Base-by-base conservation (phyloP, 2,888 invertebrate genomes). In the Lucinisca nassula region DNA sequence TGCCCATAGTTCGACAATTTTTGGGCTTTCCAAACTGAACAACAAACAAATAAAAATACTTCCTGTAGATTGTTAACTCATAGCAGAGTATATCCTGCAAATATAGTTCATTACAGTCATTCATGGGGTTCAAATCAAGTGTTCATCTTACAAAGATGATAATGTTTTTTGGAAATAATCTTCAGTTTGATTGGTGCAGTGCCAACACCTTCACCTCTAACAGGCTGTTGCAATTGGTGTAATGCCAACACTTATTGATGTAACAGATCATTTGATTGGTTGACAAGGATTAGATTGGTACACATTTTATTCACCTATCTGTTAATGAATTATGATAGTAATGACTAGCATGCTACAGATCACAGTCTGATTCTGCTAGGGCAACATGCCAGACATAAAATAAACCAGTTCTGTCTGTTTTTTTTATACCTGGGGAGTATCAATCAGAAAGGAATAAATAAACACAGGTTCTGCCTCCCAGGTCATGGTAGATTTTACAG, bases 261-360 rank as follows among this genome's bases (percentile, higher is more conserved):
- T 74, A 38, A 74, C 40, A 74, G 45, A 17, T 49, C 74, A 24
- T 74, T 49, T 74, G 74, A 74, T 74, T 74, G 74, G 74, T 49
- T 74, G 74, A 67, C 30, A 67, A 35, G 67, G 35, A 67, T 67
- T 67, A 67, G 67, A 67, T 35, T 67, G 67, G 67, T 67, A 24
- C 24, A 67, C 67, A 35, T 35, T 21, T 35, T 67, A 35, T 10
- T 67, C 24, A 67, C 67, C 32, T 67, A 67, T 67, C 67, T 35
- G 67, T 67, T 67, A 67, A 67, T 67, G 67, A 67, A 67, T 21
- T 67, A 67, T 67, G 67, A 67, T 67, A 67, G 67, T 35, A 67
- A 67, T 67, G 67, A 67, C 35, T 67, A 35, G 67, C 67, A 67
- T 67, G 67, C 67, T 35, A 35, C 67, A 67, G 67, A 67, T 67